Conservation (phyloP, 2,888 invertebrate genomes). For the Tachina grossa region DNA sequence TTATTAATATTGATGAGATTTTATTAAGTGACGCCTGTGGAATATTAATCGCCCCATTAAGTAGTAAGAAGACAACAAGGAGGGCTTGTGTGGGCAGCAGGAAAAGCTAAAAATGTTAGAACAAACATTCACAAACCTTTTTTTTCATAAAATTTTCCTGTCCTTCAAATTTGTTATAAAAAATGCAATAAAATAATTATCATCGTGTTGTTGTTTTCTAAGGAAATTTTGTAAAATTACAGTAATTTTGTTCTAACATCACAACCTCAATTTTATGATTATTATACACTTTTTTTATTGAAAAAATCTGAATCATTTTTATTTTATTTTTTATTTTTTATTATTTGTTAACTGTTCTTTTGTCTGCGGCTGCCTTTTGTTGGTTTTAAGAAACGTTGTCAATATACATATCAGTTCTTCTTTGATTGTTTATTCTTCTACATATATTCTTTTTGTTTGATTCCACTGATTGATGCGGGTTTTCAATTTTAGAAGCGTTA, state of each 20-base stretch:
- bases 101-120: conserved; percentile 2
- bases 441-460: conserved; percentile 14
- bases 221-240: conserved; percentile 13
- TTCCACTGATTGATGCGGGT: conserved; percentile 64
- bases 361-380: conserved; percentile 8
- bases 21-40: conserved; percentile 31
- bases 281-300: neutral
- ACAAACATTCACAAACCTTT: neutral
- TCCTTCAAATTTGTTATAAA: neutral
- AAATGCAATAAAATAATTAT: neutral
- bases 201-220: neutral
- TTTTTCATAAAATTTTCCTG: neutral
- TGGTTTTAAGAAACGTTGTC: conserved; percentile 30
- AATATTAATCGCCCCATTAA: conserved; percentile 48
- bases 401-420: conserved; percentile 11
- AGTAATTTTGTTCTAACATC: conserved; percentile 15
- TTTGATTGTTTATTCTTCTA: conserved; percentile 10
- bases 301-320: neutral
- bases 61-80: neutral
- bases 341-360: conserved; percentile 3
- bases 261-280: conserved; percentile 29
- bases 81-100: conserved; percentile 9
- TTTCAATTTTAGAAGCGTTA: conserved; percentile 58
- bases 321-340: neutral
- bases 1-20: conserved; percentile 64